Conservation (phyloP, 2,113 vertebrate genomes). For the Baryphthengus martii region DNA sequence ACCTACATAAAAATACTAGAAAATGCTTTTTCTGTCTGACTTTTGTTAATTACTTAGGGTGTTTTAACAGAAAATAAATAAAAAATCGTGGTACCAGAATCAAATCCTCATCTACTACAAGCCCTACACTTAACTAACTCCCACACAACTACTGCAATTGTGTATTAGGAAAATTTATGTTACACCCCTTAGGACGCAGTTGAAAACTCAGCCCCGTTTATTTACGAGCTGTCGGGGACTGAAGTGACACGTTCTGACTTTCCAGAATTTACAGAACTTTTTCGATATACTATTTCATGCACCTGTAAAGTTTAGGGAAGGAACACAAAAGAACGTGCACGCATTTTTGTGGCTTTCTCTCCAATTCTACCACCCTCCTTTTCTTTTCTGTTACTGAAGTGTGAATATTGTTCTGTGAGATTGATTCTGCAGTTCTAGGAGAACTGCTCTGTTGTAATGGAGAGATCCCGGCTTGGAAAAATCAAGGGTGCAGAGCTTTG, state of each 20-base stretch:
- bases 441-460: not conserved
- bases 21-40: not conserved
- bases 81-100: not conserved
- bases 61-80: not conserved
- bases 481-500: not conserved
- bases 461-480: not conserved
- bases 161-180: not conserved
- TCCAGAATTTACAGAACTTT: not conserved
- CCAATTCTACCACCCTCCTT: not conserved
- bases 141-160: not conserved
- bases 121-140: not conserved
- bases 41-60: not conserved
- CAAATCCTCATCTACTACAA: not conserved
- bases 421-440: not conserved
- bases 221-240: not conserved
- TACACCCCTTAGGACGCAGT: not conserved
- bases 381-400: not conserved
- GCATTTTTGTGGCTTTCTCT: not conserved
- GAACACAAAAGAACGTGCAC: not conserved
- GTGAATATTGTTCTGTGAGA: not conserved
- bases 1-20: not conserved
- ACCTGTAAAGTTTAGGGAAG: not conserved
- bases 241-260: not conserved
- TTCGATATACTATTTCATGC: not conserved
- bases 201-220: not conserved